Conservation (phyloP, 2,797 vertebrate genomes). For the Numenius phaeopus region DNA sequence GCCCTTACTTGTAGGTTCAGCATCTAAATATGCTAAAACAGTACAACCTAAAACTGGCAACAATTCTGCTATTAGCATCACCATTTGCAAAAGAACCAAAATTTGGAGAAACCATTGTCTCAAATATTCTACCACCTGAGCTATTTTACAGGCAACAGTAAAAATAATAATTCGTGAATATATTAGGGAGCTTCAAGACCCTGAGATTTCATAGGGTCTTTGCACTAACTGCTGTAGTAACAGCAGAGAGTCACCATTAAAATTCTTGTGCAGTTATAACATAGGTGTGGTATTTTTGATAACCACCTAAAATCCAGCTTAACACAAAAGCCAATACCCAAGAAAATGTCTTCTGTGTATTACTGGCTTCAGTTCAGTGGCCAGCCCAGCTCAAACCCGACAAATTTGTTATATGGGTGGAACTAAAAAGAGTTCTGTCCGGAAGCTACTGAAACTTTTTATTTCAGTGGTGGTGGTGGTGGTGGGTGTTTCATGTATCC, state of each 20-base stretch:
- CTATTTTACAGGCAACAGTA: constrained; percentile 17
- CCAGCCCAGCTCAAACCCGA: not conserved
- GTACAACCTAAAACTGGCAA: not conserved
- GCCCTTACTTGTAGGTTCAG: not conserved
- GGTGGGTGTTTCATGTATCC: not conserved
- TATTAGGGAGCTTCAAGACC: not conserved
- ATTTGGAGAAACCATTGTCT: not conserved
- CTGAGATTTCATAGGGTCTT: not conserved
- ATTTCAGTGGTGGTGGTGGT: not conserved
- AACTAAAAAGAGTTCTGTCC: not conserved
- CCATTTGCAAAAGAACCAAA: not conserved
- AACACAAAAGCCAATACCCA: not conserved
- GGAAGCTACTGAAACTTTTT: not conserved
- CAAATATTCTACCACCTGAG: not conserved
- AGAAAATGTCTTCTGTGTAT: not conserved
- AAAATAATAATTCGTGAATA: not conserved
- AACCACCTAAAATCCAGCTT: not conserved
- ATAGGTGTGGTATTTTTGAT: not conserved
- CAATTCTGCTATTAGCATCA: not conserved
- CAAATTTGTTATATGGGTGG: not conserved
- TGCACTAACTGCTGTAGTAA: not conserved
- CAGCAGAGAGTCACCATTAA: not conserved
- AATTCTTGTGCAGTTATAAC: not conserved
- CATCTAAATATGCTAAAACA: not conserved
- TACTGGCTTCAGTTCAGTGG: not conserved